These are phyloP conservation scores for Brachymystax lenok DNA, from an alignment of 2,797 vertebrate genomes.

Conservation along the genomic window DNA sequence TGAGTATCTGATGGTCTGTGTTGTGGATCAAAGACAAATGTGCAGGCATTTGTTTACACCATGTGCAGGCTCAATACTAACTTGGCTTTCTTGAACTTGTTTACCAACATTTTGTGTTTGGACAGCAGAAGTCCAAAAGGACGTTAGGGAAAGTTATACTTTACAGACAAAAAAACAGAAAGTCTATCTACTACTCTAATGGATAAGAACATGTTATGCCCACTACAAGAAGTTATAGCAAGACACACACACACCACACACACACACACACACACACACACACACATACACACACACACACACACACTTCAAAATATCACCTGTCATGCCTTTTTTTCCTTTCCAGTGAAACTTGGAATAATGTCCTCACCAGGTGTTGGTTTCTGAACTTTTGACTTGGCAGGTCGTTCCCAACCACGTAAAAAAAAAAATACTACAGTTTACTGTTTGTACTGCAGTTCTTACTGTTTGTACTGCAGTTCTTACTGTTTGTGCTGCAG, in stretches of 20 bases:
- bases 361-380: not conserved
- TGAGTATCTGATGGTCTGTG: slow-evolving; percentile 60
- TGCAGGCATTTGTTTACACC: slow-evolving; percentile 58
- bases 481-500: no score
- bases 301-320: not conserved
- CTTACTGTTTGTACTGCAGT: no score
- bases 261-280: slow-evolving; percentile 9
- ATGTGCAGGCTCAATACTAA: slow-evolving; percentile 73
- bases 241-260: slow-evolving; percentile 11
- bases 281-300: slow-evolving; percentile 3
- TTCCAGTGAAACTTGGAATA: not conserved
- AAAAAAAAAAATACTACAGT: not conserved
- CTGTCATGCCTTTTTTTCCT: not conserved
- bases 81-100: slow-evolving; percentile 73
- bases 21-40: slow-evolving; percentile 68
- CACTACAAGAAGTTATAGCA: slow-evolving; percentile 27
- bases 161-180: not conserved
- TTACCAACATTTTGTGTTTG: slow-evolving; percentile 31
- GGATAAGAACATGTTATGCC: slow-evolving; percentile 16
- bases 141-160: not conserved
- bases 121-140: slow-evolving; percentile 49
- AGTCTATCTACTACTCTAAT: slow-evolving; percentile 29
- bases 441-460: not conserved
- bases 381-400: slow-evolving; percentile 12
- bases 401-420: slow-evolving; percentile 5